Percentiles rank a stretch among this genome's conserved stretches.
Conservation (phyloP, 2,888 invertebrate genomes). For the Lumbricus terrestris region DNA sequence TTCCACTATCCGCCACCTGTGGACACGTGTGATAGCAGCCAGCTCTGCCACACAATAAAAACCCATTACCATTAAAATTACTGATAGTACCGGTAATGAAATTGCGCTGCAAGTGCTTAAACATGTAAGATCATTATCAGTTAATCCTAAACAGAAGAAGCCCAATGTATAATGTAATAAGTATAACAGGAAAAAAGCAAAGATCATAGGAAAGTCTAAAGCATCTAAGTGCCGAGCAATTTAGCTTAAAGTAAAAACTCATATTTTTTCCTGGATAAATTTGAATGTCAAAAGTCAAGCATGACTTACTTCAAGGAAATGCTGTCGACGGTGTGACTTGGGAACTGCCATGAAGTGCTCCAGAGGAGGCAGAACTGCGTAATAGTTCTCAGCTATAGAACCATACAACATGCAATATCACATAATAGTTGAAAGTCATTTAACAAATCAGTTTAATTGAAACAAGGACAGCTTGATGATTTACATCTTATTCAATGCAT, state of each 20-base stretch:
- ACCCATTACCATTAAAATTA: not conserved
- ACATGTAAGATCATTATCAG: not conserved
- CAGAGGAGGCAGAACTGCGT: conserved; percentile 80
- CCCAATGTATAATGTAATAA: not conserved
- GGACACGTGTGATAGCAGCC: too few species aligned
- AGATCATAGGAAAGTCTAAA: not conserved
- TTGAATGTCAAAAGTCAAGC: not conserved
- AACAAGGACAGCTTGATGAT: not conserved
- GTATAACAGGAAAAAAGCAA: not conserved
- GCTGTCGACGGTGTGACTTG: conserved; percentile 73
- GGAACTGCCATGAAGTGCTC: conserved; percentile 81
- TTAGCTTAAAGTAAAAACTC: not conserved
- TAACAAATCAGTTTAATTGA: not conserved
- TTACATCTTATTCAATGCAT: not conserved
- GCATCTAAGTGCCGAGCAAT: not conserved
- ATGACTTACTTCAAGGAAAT: conserved; percentile 73
- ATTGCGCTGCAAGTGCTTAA: not conserved
- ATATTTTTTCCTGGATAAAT: not conserved
- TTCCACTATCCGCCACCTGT: too few species aligned
- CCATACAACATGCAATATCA: not conserved
- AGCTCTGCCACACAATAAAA: too few species aligned
- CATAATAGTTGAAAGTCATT: not conserved
- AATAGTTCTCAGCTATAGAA: conserved; percentile 64
- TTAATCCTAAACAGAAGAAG: not conserved
- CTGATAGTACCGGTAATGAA: too few species aligned